Evolutionary conservation across 2,113 vertebrate species (phyloP), one percentile per base, ranked within the genome.

Genomic region (Osmerus mordax): DNA sequence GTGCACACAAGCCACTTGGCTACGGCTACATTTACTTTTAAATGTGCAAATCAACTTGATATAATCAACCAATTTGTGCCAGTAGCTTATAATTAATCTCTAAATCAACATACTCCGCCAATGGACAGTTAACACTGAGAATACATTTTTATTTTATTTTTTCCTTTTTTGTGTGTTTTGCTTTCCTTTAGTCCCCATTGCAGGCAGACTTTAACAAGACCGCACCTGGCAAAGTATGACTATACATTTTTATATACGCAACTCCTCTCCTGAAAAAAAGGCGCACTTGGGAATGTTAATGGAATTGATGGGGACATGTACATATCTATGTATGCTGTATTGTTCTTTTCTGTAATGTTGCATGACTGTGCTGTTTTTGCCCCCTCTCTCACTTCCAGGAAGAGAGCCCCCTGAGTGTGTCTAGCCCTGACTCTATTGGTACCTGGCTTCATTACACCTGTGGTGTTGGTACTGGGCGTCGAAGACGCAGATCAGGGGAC

Each of bases 401-500:
- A 95, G 94, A 95, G 92, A 95, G 94, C 94, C 95, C 95, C 94
- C 94, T 96, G 94, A 96, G 95, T 95, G 93, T 96, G 92, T 96
- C 95, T 95, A 96, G 94, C 92, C 95, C 95, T 94, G 95, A 96
- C 92, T 95, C 94, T 91, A 94, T 94, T 94, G 94, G 94, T 94
- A 93, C 94, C 93, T 96, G 95, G 95, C 94, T 95, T 92, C 95
- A 95, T 93, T 95, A 95, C 88, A 95, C 94, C 93, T 93, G 94
- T 94, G 95, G 92, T 95, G 94, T 95, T 92, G 94, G 94, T 94
- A 93, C 95, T 94, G 95, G 94, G 94, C 94, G 94, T 94, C 94
- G 95, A 95, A 95, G 95, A 94, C 94, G 95, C 94, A 95, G 94
- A 95, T 96, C 95, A 95, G 95, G 95, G 94, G 94, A 96, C 93